Evolutionary conservation across 2,113 vertebrate genomes (phyloP).

Genomic region (Accipiter cooperii): DNA sequence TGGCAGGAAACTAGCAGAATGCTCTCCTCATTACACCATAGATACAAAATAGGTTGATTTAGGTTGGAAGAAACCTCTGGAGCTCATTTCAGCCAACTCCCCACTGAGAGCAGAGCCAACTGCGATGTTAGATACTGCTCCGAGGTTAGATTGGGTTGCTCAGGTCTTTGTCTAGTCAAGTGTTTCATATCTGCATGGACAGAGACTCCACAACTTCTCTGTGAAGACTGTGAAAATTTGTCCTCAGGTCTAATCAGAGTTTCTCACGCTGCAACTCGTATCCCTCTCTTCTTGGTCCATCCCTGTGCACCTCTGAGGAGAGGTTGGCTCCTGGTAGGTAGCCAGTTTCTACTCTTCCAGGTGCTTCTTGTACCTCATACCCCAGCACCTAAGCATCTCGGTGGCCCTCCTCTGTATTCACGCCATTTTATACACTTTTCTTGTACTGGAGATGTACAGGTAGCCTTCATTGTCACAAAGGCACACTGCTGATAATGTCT

Average conservation of each 20-base stretch:
- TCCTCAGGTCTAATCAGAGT: neutral
- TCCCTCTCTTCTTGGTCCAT: neutral
- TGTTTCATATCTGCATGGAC: neutral
- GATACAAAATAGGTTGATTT: neutral
- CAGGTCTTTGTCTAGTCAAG: neutral
- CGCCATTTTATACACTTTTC: neutral
- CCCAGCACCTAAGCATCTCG: neutral
- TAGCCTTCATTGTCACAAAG: neutral
- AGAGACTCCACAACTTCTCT: neutral
- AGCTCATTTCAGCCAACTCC: neutral
- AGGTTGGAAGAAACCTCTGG: neutral
- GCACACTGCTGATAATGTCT: neutral
- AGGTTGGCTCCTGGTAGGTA: neutral
- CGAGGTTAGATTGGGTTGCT: neutral
- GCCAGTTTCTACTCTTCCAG: neutral
- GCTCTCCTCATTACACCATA: neutral
- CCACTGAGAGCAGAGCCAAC: neutral
- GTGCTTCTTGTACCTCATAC: neutral
- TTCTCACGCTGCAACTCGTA: neutral
- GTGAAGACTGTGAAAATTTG: neutral
- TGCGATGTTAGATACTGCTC: rapidly evolving
- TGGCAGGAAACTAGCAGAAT: neutral
- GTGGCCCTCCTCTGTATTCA: neutral
- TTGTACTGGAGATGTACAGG: neutral
- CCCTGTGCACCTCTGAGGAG: neutral